phyloP scores from a whole-genome alignment of 2,797 vertebrate genomes.

The Alcedo atthis region DNA sequence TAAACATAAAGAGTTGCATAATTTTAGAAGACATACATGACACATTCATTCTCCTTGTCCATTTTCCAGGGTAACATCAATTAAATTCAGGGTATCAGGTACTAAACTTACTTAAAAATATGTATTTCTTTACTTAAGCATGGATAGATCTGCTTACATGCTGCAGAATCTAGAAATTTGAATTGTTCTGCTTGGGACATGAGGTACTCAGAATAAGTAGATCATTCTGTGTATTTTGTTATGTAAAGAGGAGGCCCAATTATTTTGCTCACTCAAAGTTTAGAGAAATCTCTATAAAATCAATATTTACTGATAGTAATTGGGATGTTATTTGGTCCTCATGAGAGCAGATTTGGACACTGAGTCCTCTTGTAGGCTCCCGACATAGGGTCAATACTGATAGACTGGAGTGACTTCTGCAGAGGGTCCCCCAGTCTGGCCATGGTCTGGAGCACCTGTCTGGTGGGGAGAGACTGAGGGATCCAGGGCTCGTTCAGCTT shows the following conservation, averaged over 20 bases:
- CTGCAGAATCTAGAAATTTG: background rate
- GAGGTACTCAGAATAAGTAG: background rate
- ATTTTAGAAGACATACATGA: background rate
- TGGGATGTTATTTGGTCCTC: background rate
- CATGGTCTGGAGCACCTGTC: background rate
- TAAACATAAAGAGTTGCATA: background rate
- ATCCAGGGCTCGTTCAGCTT: background rate
- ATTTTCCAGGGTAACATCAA: background rate
- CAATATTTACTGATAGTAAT: background rate
- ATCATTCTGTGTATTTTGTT: background rate
- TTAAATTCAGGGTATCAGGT: background rate
- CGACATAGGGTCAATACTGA: background rate
- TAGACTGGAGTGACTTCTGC: background rate
- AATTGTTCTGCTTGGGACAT: background rate
- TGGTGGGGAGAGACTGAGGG: background rate
- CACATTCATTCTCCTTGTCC: background rate
- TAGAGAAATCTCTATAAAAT: background rate
- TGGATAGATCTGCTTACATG: background rate
- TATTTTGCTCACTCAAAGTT: background rate
- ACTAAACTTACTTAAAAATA: background rate
- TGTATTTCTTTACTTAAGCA: background rate
- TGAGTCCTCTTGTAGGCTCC: background rate
- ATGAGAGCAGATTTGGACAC: background rate
- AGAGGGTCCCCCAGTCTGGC: background rate
- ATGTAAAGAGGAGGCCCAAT: background rate